These are phyloP conservation scores for Argya squamiceps DNA, from an alignment of 2,797 vertebrate species.

Conservation along the genomic window DNA sequence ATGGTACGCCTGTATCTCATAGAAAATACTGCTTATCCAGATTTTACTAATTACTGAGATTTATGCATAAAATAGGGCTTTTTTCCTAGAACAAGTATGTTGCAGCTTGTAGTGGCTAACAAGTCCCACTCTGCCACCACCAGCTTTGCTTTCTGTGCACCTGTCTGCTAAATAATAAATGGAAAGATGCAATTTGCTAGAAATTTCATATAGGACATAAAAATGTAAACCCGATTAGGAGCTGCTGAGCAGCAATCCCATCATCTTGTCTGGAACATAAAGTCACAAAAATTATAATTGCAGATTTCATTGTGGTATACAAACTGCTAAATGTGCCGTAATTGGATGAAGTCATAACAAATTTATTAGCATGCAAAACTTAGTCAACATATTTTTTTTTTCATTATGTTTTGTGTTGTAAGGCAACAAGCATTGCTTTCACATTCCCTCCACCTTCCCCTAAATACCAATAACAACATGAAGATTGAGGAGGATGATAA, in stretches of 20 bases:
- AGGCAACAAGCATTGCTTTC: background rate
- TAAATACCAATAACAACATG: background rate
- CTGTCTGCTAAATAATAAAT: conserved; percentile 55
- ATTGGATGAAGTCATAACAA: conserved; percentile 58
- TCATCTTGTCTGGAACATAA: conserved; percentile 53
- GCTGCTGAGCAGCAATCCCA: conserved; percentile 41
- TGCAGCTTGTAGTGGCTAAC: background rate
- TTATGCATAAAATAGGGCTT: background rate
- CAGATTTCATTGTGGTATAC: conserved; percentile 42
- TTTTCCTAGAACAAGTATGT: background rate
- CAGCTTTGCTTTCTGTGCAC: conserved; percentile 21
- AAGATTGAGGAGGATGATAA: background rate
- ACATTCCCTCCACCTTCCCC: background rate
- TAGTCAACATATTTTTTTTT: conserved; percentile 14
- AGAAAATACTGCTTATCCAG: background rate
- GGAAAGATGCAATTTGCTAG: conserved; percentile 27
- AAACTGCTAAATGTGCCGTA: conserved; percentile 54
- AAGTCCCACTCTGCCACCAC: background rate
- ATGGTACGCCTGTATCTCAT: background rate
- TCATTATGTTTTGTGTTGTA: background rate
- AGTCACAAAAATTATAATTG: conserved; percentile 46
- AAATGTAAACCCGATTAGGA: conserved; percentile 25
- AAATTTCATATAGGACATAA: conserved; percentile 44
- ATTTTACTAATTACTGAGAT: background rate
- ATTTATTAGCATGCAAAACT: conserved; percentile 46